Evolutionary conservation across 1,140 invertebrate species (phyloP).

Genomic region (Gryllus bimaculatus): DNA sequence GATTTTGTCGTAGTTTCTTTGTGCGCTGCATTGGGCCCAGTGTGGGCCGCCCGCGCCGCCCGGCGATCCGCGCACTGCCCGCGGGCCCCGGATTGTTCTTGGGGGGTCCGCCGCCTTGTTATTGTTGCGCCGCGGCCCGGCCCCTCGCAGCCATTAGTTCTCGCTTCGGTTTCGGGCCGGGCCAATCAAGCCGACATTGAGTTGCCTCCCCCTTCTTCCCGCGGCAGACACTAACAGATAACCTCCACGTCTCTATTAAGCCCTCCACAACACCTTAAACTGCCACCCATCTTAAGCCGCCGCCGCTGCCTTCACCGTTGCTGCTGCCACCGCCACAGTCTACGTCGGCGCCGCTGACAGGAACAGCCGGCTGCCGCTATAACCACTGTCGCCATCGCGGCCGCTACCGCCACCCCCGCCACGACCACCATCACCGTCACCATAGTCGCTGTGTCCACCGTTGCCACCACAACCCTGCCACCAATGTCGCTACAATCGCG

Average conservation of each 20-base stretch:
- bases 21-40: not conserved
- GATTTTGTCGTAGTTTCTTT: too few species aligned
- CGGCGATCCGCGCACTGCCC: not conserved
- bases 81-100: not conserved
- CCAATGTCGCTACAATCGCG: too few species aligned
- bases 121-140: not conserved
- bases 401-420: too few species aligned
- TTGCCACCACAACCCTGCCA: too few species aligned
- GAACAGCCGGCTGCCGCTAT: too few species aligned
- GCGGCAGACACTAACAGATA: not conserved
- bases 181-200: conserved; percentile 3
- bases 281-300: not conserved
- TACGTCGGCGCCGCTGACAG: too few species aligned
- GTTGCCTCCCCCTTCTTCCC: not conserved
- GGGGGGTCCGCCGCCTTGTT: not conserved
- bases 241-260: conserved; percentile 3
- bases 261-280: not conserved
- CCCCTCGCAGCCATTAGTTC: conserved; percentile 2
- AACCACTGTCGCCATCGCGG: not conserved
- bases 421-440: too few species aligned
- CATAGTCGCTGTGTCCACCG: too few species aligned
- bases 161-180: not conserved
- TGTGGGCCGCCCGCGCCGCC: not conserved
- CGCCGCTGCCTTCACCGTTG: too few species aligned
- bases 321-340: not conserved